These are phyloP conservation scores for Caerostris extrusa DNA, from an alignment of 1,140 invertebrate species.

Conservation along the genomic window DNA sequence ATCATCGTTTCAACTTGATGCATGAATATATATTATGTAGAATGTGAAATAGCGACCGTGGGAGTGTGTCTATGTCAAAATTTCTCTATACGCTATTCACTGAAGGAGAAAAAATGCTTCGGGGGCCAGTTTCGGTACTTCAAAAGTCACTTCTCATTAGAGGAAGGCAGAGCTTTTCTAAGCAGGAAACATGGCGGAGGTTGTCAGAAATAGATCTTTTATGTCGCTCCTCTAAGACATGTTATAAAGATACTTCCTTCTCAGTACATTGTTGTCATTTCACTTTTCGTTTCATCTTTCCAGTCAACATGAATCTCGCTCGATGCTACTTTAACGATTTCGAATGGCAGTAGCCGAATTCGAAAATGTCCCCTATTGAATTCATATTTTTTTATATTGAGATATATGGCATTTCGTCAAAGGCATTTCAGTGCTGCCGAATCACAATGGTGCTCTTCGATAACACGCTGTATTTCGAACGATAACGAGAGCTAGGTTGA, in stretches of 20 bases:
- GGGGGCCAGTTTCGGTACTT: not conserved
- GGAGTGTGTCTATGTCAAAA: too few species aligned
- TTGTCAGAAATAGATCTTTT: conserved; percentile 4
- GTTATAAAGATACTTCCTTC: not conserved
- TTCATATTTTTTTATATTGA: not conserved
- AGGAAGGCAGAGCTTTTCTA: not conserved
- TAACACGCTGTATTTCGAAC: too few species aligned
- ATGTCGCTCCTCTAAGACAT: not conserved
- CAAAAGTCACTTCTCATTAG: conserved; percentile 21
- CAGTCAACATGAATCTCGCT: not conserved
- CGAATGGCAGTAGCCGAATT: not conserved
- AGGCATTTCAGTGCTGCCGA: too few species aligned
- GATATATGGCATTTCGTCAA: not conserved
- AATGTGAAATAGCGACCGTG: too few species aligned
- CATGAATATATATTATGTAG: too few species aligned
- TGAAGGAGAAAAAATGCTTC: not conserved
- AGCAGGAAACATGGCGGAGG: not conserved
- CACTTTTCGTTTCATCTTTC: not conserved
- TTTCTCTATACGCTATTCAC: too few species aligned
- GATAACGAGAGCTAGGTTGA: too few species aligned
- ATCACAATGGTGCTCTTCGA: too few species aligned
- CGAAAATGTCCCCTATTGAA: not conserved
- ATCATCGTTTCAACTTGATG: too few species aligned
- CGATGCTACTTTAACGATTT: not conserved
- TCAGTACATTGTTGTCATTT: conserved; percentile 24